phyloP scores from a whole-genome alignment of 2,113 vertebrate genomes.

The Rousettus leschenaultii region DNA sequence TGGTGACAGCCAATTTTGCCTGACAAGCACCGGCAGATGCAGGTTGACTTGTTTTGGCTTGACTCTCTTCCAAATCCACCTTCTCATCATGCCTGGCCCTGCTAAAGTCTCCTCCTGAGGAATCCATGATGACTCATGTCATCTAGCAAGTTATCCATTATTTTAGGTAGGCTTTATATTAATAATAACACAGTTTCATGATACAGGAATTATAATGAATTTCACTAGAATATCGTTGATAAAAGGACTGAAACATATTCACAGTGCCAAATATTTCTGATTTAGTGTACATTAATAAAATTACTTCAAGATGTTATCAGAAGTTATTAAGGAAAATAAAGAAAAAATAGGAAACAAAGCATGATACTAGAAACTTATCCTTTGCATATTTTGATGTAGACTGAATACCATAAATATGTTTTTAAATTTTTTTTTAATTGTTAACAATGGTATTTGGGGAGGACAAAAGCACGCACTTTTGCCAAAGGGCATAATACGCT shows the following conservation, averaged over 20 bases:
- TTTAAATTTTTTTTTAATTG: not conserved
- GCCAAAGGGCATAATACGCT: not conserved
- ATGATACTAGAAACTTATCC: not conserved
- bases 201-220: accelerated
- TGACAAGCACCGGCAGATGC: not conserved
- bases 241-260: not conserved
- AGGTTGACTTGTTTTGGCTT: not conserved
- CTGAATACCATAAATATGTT: not conserved
- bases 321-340: not conserved
- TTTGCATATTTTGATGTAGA: not conserved
- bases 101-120: not conserved
- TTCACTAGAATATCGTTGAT: not conserved
- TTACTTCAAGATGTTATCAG: not conserved
- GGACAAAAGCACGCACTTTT: not conserved
- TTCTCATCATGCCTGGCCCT: not conserved
- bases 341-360: not conserved
- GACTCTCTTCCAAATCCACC: not conserved
- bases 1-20: not conserved
- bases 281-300: not conserved
- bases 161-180: not conserved
- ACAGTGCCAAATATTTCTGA: not conserved
- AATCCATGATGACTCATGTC: not conserved
- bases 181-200: not conserved
- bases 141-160: not conserved
- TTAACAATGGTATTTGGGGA: not conserved